Percentiles rank a stretch among this genome's conserved stretches.
phyloP scores from a whole-genome alignment of 2,797 vertebrate genomes.

The Malurus splendens region DNA sequence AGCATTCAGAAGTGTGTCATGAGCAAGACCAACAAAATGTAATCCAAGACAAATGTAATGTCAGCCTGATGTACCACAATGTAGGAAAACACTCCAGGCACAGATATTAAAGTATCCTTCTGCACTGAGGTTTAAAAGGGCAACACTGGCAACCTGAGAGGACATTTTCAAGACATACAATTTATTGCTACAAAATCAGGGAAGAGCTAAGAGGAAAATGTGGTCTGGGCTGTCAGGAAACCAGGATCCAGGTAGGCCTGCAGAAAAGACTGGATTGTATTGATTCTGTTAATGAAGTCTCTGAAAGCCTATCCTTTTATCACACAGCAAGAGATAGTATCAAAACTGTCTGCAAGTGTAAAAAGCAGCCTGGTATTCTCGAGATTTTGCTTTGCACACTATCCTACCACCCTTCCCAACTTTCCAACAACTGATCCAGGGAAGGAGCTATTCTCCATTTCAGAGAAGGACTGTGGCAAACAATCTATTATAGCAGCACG shows the following conservation, averaged over 20 bases:
- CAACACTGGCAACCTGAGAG: neutral
- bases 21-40: neutral
- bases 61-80: neutral
- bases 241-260: neutral
- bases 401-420: neutral
- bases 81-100: neutral
- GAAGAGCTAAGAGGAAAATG: neutral
- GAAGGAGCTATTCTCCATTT: neutral
- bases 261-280: neutral
- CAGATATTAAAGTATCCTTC: neutral
- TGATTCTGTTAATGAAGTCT: neutral
- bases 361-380: neutral
- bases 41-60: neutral
- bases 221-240: neutral
- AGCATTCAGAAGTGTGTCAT: neutral
- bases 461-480: neutral
- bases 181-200: neutral
- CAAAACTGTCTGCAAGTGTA: neutral
- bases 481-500: fast-evolving
- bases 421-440: neutral
- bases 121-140: neutral
- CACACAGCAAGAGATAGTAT: neutral
- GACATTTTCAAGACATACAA: neutral
- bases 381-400: neutral
- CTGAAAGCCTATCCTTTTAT: neutral